Evolutionary conservation across 2,113 vertebrate genomes (phyloP).

Genomic region (Carlito syrichta): DNA sequence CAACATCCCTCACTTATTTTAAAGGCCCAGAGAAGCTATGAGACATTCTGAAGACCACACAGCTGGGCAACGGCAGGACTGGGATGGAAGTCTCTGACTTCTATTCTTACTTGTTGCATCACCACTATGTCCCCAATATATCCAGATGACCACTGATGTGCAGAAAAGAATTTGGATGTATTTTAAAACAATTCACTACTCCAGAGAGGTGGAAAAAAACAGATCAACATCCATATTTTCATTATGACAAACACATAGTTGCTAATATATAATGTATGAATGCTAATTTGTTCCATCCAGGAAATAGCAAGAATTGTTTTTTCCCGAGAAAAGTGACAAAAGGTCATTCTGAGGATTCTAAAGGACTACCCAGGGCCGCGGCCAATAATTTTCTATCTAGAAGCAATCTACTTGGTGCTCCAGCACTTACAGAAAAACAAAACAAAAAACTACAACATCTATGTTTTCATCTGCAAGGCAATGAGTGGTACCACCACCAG

Average conservation of each 20-base stretch:
- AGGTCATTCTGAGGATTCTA: not conserved
- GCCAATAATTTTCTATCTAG: not conserved
- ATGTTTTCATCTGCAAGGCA: not conserved
- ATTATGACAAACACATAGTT: not conserved
- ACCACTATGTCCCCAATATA: not conserved
- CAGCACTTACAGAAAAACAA: not conserved
- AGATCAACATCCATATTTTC: not conserved
- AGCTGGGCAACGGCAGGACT: not conserved
- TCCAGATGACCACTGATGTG: not conserved
- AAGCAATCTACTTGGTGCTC: not conserved
- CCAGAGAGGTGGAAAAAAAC: too few species aligned
- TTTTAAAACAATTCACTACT: not conserved
- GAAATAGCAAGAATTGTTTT: not conserved
- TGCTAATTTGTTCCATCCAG: not conserved
- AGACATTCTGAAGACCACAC: not conserved
- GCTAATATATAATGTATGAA: not conserved
- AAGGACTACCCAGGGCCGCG: not conserved
- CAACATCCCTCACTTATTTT: not conserved
- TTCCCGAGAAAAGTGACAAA: not conserved
- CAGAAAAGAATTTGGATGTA: not conserved
- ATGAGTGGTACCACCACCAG: not conserved
- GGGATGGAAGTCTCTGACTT: not conserved
- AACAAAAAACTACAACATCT: not conserved
- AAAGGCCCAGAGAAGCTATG: not conserved
- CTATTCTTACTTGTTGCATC: not conserved